These are phyloP conservation scores for Bufo bufo DNA, from an alignment of 2,113 vertebrate species.

Conservation along the genomic window DNA sequence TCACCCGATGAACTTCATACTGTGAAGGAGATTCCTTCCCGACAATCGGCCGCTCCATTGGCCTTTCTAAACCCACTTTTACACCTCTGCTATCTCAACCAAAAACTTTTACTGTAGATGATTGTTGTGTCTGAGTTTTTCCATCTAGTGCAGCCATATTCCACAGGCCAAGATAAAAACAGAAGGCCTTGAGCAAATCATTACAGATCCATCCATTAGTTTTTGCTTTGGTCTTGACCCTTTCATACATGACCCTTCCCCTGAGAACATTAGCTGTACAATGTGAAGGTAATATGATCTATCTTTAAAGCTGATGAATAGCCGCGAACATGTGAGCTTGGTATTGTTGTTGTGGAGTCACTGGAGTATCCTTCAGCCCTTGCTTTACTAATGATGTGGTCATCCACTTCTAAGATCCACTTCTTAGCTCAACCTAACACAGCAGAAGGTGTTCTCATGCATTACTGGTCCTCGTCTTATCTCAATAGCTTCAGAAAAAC, in stretches of 20 bases:
- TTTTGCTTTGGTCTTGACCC: neutral
- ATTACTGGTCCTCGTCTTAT: neutral
- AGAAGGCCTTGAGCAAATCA: neutral
- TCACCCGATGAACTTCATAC: no score
- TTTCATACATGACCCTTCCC: no score
- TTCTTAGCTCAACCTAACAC: neutral
- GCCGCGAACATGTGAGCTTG: neutral
- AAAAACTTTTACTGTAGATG: neutral
- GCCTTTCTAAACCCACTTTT: no score
- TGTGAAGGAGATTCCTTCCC: no score
- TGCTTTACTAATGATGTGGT: neutral
- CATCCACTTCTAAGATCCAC: neutral
- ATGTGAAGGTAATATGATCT: slow-evolving; percentile 6
- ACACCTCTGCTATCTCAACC: no score
- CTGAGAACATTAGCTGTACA: neutral
- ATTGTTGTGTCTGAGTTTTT: neutral
- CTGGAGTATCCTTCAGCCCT: neutral
- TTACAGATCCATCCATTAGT: neutral
- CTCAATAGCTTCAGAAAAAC: neutral
- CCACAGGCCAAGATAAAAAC: neutral
- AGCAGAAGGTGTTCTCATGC: neutral
- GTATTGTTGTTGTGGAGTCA: neutral
- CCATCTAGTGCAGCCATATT: neutral
- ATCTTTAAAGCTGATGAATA: no score
- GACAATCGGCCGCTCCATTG: no score